These are phyloP conservation scores for Panurus biarmicus DNA, from an alignment of 2,113 vertebrate genomes.

Conservation along the genomic window DNA sequence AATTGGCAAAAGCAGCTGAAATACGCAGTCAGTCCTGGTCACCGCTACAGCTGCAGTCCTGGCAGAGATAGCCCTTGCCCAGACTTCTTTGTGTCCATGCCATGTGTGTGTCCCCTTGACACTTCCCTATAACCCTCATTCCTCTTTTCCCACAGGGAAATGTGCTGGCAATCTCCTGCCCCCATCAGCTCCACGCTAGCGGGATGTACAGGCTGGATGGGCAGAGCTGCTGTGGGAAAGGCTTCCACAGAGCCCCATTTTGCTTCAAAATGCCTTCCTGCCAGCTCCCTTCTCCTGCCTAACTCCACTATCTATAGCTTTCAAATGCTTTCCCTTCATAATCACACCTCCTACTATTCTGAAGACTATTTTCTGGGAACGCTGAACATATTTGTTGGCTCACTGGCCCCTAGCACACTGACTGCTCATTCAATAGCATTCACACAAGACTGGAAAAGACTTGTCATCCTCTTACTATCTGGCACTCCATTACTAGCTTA, in stretches of 20 bases:
- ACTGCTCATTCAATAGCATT: conserved; percentile 54
- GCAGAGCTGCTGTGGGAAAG: background rate
- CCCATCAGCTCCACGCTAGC: accelerated
- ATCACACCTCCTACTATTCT: conserved; percentile 52
- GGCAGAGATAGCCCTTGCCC: background rate
- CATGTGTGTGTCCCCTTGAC: background rate
- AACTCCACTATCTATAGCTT: conserved; percentile 17
- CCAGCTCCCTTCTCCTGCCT: conserved; percentile 10
- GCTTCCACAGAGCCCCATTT: background rate
- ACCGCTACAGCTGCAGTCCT: background rate
- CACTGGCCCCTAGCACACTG: conserved; percentile 40
- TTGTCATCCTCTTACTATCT: conserved; percentile 53
- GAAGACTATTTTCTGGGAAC: conserved; percentile 41
- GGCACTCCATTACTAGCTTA: background rate
- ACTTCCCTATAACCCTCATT: background rate
- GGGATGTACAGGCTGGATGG: background rate
- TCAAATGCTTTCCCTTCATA: background rate
- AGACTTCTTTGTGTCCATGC: background rate
- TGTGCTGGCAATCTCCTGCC: background rate
- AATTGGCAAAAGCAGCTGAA: background rate
- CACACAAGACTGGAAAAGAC: conserved; percentile 50
- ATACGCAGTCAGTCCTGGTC: background rate
- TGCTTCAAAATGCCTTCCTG: background rate
- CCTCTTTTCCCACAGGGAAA: background rate
- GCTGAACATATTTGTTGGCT: conserved; percentile 50